Conservation (phyloP, 2,888 invertebrate species). For the Volucella inanis region DNA sequence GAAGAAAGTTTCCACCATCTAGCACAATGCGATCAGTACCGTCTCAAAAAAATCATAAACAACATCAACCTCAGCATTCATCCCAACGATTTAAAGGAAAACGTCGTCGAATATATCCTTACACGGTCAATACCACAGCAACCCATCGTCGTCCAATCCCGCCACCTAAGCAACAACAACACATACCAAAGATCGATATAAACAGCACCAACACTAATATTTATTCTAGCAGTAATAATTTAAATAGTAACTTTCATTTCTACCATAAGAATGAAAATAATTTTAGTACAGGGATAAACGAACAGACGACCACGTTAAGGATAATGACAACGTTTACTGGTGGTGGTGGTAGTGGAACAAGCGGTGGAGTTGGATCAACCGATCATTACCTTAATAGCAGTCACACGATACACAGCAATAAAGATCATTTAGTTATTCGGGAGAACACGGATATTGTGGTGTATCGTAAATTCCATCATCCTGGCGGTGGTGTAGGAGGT, state of each 20-base stretch:
- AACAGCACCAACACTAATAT: constrained; percentile 70
- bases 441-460: constrained; percentile 82
- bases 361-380: constrained; percentile 69
- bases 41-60: constrained; percentile 13
- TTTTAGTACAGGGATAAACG: constrained; percentile 62
- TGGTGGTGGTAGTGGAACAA: constrained; percentile 62
- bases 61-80: constrained; percentile 16
- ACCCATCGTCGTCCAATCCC: constrained; percentile 25
- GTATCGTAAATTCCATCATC: constrained; percentile 77
- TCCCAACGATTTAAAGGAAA: constrained; percentile 67
- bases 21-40: constrained; percentile 30
- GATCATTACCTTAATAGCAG: constrained; percentile 75
- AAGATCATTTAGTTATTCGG: constrained; percentile 80
- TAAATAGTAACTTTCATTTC: constrained; percentile 72
- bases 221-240: constrained; percentile 71
- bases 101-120: constrained; percentile 62
- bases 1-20: constrained; percentile 54
- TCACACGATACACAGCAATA: constrained; percentile 76
- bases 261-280: constrained; percentile 72
- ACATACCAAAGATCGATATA: constrained; percentile 72
- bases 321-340: constrained; percentile 69
- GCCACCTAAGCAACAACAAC: constrained; percentile 58
- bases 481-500: constrained; percentile 55
- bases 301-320: constrained; percentile 71
- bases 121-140: constrained; percentile 23